Evolutionary conservation across 2,113 vertebrate species (phyloP).

Genomic region (Mastomys natalensis): DNA sequence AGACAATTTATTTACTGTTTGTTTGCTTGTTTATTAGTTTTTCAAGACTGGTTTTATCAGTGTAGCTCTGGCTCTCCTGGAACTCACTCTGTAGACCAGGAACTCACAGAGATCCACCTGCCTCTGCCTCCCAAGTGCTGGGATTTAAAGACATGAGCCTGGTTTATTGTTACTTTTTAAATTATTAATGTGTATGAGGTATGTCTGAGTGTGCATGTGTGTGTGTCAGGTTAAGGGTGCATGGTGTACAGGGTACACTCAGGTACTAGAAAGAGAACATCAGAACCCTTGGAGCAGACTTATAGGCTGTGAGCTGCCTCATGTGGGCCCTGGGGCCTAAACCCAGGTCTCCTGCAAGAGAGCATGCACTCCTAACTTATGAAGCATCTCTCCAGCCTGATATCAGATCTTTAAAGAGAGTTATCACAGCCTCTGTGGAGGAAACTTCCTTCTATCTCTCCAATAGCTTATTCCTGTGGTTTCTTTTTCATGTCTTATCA

Average conservation of each 20-base stretch:
- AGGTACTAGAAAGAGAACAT: background rate
- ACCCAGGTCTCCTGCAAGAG: background rate
- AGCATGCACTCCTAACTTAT: background rate
- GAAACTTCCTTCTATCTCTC: conserved; percentile 16
- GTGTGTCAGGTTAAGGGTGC: too few relatives aligned
- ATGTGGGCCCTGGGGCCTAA: background rate
- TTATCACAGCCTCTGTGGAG: background rate
- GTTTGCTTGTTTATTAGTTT: background rate
- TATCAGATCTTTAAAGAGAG: background rate
- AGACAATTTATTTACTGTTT: background rate
- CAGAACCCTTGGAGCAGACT: background rate
- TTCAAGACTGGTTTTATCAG: background rate
- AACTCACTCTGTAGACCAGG: background rate
- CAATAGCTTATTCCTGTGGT: conserved; percentile 25
- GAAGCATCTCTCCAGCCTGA: background rate
- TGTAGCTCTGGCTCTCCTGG: background rate
- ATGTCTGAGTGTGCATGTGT: background rate
- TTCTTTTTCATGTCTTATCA: conserved; percentile 79
- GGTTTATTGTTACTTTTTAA: background rate
- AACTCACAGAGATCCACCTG: background rate
- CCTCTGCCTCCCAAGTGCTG: background rate
- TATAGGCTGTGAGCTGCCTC: background rate
- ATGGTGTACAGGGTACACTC: too few relatives aligned
- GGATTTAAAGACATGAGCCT: background rate
- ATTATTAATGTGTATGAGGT: background rate